Evolutionary conservation across 2,888 invertebrate genomes (phyloP), one percentile per base, ranked within the genome.

Genomic region (Ophonus ardosiacus): DNA sequence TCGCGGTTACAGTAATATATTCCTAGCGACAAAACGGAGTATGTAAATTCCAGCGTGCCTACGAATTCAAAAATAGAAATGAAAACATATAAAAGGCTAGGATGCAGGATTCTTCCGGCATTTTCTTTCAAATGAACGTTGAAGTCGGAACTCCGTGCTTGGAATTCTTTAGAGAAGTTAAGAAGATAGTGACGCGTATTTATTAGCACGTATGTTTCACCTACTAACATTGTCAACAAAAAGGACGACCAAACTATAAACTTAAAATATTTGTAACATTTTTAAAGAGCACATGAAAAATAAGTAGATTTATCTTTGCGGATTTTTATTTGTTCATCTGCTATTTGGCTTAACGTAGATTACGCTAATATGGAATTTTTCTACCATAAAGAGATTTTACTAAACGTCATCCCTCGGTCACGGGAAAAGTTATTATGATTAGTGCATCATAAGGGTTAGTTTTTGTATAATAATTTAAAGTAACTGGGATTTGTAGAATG

Each of bases 31-130:
- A 74, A 74, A 74, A 74, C 17, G 71, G 15, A 18, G 71, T 18
- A 74, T 74, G 43, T 74, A 74, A 74, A 74, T 74, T 43, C 5
- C 31, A 5, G 31, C 24, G 24, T 43, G 40, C 31, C 71, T 43
- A 74, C 71, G 43, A 71, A 68, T 74, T 43, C 71, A 43, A 43
- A 74, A 74, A 74, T 74, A 74, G 71, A 74, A 74, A 74, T 74
- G 71, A 74, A 74, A 74, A 74, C 43, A 74, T 43, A 43, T 74
- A 74, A 68, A 68, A 68, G 40, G 68, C 38, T 17, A 15, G 71
- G 71, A 74, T 74, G 40, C 71, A 7, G 71, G 43, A 74, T 74
- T 74, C 71, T 74, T 74, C 40, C 43, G 17, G 43, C 43, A 13
- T 43, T 74, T 68, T 43, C 43, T 43, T 74, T 74, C 8, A 43